Base-by-base conservation (phyloP, 2,888 invertebrate genomes). In the Mimas tiliae region DNA sequence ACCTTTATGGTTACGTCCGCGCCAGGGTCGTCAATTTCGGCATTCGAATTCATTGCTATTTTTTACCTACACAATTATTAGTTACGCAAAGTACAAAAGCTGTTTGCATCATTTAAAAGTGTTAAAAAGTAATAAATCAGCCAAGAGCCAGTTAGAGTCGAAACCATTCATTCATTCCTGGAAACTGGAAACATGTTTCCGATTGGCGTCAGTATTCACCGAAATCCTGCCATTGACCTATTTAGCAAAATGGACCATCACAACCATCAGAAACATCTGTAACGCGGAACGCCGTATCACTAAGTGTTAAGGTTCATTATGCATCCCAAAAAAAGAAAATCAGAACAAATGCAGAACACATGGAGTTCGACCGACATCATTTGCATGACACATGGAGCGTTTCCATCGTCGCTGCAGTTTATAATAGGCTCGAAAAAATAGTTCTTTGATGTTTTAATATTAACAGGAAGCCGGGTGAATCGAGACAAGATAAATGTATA, bases 161-260 rank as follows among this genome's bases (percentile, higher is more conserved):
- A 38, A 38, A 50, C 50, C 6, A 42, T 16, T 1, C 6, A 42
- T 16, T 1, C 12, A 42, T 58, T 58, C 58, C 16, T 55, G 34
- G 70, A 71, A 72, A 70, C 64, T 45, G 69, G 66, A 66, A 71
- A 58, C 19, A 42, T 58, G 55, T 58, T 58, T 58, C 19, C 58
- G 19, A 58, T 58, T 66, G 68, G 68, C 66, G 69, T 65, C 71
- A 70, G 65, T 68, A 72, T 77, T 77, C 76, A 74, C 74, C 73
- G 72, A 74, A 70, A 71, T 69, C 80, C 81, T 80, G 80, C 73
- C 83, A 83, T 82, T 83, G 84, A 80, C 81, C 82, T 74, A 74
- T 74, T 73, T 73, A 73, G 69, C 70, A 70, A 80, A 80, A 78
- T 74, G 75, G 72, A 71, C 70, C 73, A 77, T 70, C 72, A 70